A percentile compares a stretch with the other conserved stretches of the same genome.
phyloP scores from a whole-genome alignment of 2,113 vertebrate genomes.

The Rhinolophus ferrumequinum region DNA sequence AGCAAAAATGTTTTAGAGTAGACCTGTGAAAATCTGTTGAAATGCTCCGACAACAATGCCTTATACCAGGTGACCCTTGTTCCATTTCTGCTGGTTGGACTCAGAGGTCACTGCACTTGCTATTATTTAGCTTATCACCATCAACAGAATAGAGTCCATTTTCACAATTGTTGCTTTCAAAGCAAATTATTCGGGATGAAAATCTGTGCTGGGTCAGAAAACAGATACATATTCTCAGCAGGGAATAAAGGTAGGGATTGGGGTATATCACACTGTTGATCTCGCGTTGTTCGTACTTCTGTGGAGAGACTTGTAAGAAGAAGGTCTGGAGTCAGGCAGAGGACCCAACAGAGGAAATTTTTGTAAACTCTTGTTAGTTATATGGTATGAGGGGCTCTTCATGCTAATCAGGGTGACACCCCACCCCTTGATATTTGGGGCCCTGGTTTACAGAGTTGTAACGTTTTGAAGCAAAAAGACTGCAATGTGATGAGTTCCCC shows the following conservation, averaged over 20 bases:
- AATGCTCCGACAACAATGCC: neutral
- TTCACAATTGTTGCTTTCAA: conserved; percentile 64
- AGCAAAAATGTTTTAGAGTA: neutral
- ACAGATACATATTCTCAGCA: conserved; percentile 29
- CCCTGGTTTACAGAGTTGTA: neutral
- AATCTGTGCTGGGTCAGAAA: conserved; percentile 44
- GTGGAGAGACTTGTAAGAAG: neutral
- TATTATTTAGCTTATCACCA: conserved; percentile 41
- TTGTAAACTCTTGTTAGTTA: accelerated
- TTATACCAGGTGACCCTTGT: neutral
- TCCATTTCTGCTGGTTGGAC: neutral
- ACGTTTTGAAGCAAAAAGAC: neutral
- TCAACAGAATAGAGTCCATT: conserved; percentile 48
- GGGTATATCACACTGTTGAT: accelerated
- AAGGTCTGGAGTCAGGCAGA: neutral
- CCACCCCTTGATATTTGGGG: neutral
- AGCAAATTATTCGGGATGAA: conserved; percentile 37
- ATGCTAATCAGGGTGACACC: neutral
- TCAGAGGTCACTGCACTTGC: neutral
- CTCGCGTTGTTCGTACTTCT: neutral
- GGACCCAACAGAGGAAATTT: neutral
- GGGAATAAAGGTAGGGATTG: neutral
- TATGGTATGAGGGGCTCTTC: neutral
- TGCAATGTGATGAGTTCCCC: neutral
- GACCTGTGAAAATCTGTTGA: neutral